Base-by-base conservation (phyloP, 1,140 invertebrate genomes). In the Drosophila nasuta region DNA sequence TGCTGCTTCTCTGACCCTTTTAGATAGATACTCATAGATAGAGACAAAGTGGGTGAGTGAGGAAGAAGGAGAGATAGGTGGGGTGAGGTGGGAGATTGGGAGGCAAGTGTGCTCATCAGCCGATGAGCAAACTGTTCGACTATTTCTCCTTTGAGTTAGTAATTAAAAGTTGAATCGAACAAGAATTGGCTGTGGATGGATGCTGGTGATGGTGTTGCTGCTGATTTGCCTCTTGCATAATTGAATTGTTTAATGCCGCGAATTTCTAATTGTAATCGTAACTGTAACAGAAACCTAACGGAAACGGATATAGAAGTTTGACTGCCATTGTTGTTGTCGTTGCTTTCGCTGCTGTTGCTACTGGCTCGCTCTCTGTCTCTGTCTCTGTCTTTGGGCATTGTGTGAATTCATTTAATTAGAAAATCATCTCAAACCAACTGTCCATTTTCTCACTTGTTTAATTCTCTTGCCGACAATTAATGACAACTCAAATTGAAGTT, bases 191-290 rank as follows among this genome's bases (percentile, higher is more conserved):
- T 64, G 15, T n/a, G 46, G 17, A 30, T 46, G 65, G 79, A 62
- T 77, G 17, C 60, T 69, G 79, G 68, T 67, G 64, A 67, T 74
- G 64, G 72, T 67, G 64, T 70, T 74, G 64, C 60, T 52, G 52
- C 49, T 77, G 85, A 75, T 71, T 81, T 69, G 59, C 65, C 58
- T 67, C 72, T 68, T 76, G 75, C 77, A 85, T 89, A 89, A 89
- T 89, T 89, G 78, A 89, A 89, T 85, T 89, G 82, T 81, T 89
- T 89, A 89, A 89, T 85, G 81, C 85, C 48, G 78, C 48, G 71
- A 77, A 80, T 79, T 75, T 75, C 81, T 72, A 89, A 89, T 75
- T 88, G 79, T 68, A 80, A 73, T 73, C 49, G 67, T 52, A 46
- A 43, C 78, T 65, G 76, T 71, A 76, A 70, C 63, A 15, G 54